Evolutionary conservation across 2,797 vertebrate species (phyloP).

Genomic region (Synaphobranchus kaupii): DNA sequence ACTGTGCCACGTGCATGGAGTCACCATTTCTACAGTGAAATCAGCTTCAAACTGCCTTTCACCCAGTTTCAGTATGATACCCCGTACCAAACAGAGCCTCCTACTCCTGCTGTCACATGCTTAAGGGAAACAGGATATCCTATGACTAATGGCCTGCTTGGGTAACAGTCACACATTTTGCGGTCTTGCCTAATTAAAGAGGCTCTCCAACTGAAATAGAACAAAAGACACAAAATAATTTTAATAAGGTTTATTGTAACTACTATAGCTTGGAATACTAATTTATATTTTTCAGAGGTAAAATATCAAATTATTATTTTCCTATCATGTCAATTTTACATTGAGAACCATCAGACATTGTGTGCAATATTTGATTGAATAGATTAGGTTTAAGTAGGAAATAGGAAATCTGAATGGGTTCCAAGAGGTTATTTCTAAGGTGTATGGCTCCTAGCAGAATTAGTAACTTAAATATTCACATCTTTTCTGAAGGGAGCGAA

Average conservation of each 20-base stretch:
- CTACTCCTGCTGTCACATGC: neutral
- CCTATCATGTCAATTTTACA: neutral
- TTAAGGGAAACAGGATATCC: slow-evolving; percentile 8
- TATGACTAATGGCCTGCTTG: neutral
- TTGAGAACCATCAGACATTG: neutral
- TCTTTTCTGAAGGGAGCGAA: neutral
- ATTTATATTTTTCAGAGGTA: neutral
- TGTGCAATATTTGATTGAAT: neutral
- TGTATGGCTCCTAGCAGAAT: neutral
- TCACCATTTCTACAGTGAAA: neutral
- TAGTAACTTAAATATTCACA: neutral
- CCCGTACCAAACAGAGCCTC: neutral
- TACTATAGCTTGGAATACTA: neutral
- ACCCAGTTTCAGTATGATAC: neutral
- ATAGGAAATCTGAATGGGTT: neutral
- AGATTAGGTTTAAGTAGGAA: neutral
- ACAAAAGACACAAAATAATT: neutral
- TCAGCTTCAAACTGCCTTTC: neutral
- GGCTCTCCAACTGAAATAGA: neutral
- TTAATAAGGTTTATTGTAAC: neutral
- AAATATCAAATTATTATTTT: neutral
- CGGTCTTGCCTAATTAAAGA: neutral
- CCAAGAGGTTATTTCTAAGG: neutral
- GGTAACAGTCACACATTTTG: slow-evolving; percentile 10
- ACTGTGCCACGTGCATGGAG: neutral